Conservation (phyloP, 2,797 vertebrate genomes). For the Loris lydekkerianus region DNA sequence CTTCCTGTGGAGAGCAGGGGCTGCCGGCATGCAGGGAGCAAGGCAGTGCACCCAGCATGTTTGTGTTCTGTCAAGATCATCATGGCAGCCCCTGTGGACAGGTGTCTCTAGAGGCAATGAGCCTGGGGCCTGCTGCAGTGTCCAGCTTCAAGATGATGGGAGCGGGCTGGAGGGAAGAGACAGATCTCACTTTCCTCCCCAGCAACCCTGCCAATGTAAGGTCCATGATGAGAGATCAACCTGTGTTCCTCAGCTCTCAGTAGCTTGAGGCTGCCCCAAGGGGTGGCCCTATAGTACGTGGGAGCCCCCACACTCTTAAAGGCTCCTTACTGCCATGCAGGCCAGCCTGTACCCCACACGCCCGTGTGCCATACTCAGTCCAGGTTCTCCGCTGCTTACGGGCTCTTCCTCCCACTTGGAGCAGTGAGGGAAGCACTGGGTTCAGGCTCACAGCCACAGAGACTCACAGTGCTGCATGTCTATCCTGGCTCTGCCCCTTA, state of each 20-base stretch:
- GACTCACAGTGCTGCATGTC: rapidly evolving
- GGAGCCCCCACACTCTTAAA: not conserved
- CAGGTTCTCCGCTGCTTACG: not conserved
- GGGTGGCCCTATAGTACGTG: not conserved
- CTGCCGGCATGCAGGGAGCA: not conserved
- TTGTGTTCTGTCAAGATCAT: not conserved
- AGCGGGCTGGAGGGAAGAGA: not conserved
- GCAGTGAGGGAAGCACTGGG: rapidly evolving
- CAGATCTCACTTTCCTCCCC: not conserved
- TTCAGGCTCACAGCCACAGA: not conserved
- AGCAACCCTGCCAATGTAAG: not conserved
- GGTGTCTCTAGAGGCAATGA: not conserved
- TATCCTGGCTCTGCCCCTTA: not conserved
- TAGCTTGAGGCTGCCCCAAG: not conserved
- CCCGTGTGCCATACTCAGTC: rapidly evolving
- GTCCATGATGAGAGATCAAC: no score
- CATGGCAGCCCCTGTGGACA: not conserved
- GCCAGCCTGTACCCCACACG: not conserved
- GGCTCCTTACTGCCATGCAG: not conserved
- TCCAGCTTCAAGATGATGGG: not conserved
- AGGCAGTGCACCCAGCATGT: not conserved
- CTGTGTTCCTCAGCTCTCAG: not conserved
- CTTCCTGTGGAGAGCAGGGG: not conserved
- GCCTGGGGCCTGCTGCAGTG: not conserved
- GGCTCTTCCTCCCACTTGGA: not conserved